phyloP scores from a whole-genome alignment of 2,888 invertebrate genomes.

The Fragum fragum region DNA sequence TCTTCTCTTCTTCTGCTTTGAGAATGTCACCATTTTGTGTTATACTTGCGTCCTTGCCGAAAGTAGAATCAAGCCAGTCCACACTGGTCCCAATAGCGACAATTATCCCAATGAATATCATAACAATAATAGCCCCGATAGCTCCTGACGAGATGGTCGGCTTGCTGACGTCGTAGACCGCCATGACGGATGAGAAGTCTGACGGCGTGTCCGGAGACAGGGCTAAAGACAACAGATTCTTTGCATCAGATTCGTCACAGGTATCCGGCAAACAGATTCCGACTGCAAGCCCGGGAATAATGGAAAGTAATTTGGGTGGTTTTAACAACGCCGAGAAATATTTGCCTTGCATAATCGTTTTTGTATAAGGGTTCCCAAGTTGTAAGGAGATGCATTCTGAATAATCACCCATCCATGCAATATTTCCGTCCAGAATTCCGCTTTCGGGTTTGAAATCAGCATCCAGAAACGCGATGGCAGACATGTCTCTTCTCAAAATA shows the following conservation, averaged over 20 bases:
- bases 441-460: constrained; percentile 43
- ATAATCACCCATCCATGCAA: constrained; percentile 49
- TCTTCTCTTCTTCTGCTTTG: neutral
- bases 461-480: constrained; percentile 41
- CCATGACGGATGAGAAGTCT: neutral
- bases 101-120: neutral
- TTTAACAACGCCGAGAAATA: constrained; percentile 38
- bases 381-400: constrained; percentile 40
- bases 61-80: neutral
- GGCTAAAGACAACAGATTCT: constrained; percentile 1
- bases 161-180: neutral
- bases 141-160: neutral
- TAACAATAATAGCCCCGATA: neutral
- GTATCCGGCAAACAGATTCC: constrained; percentile 56
- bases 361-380: constrained; percentile 18
- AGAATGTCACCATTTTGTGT: neutral
- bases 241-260: constrained; percentile 38
- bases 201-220: neutral
- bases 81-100: constrained; percentile 10
- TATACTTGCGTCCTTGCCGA: neutral
- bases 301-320: neutral
- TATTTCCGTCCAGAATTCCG: constrained; percentile 44
- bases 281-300: neutral
- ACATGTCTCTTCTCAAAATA: neutral
- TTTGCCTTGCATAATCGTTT: constrained; percentile 36